Percentiles rank a stretch among this genome's conserved stretches.
Conservation (phyloP, 1,140 invertebrate species). For the Brachionus plicatilis region DNA sequence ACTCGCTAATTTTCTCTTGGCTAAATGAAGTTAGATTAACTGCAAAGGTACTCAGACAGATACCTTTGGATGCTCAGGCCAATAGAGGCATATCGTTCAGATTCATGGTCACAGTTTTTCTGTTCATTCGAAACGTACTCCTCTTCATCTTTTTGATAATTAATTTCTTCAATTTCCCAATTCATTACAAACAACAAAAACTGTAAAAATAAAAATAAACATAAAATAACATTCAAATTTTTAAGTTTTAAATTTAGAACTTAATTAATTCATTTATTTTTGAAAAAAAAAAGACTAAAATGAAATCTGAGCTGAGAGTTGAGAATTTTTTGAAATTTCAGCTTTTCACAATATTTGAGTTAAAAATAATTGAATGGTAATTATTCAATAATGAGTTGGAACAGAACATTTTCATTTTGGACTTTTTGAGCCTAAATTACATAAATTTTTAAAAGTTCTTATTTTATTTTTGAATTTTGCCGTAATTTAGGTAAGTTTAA, state of each 20-base stretch:
- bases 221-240: not conserved
- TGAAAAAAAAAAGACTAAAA: not conserved
- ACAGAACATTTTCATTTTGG: no score
- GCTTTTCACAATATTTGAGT: not conserved
- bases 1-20: slow-evolving; percentile 20
- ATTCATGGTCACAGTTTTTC: not conserved
- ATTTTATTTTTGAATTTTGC: no score
- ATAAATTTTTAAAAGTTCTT: no score
- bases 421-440: no score
- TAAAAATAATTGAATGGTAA: no score
- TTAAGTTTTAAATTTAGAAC: not conserved
- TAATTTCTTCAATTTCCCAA: not conserved
- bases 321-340: not conserved
- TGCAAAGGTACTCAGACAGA: not conserved
- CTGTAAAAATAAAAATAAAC: not conserved
- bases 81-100: not conserved
- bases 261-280: not conserved
- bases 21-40: not conserved
- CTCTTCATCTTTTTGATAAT: not conserved
- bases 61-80: not conserved
- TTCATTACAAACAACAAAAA: slow-evolving; percentile 11
- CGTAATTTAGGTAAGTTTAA: no score
- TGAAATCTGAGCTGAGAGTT: not conserved
- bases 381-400: no score
- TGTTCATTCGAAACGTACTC: not conserved